Percentiles rank a stretch among this genome's conserved stretches.
These are phyloP conservation scores for Odontomyia ornata DNA, from an alignment of 2,888 invertebrate genomes.

Conservation along the genomic window DNA sequence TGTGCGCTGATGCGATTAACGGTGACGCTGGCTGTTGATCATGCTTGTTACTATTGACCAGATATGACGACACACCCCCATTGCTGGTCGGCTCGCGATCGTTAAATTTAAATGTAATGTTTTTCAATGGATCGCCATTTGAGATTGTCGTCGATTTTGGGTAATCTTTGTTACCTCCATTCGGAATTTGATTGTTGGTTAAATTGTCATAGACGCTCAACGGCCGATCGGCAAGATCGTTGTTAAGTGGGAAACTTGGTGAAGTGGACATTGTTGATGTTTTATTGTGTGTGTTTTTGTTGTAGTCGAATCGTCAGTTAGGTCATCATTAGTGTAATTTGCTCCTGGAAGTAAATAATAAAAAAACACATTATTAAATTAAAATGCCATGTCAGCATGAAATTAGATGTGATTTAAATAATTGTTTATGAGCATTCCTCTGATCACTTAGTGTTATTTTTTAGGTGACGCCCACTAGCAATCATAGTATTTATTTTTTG, in stretches of 20 bases:
- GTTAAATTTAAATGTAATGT: slow-evolving; percentile 49
- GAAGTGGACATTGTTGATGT: slow-evolving; percentile 34
- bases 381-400: too few species aligned
- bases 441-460: neutral
- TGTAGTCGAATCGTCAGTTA: slow-evolving; percentile 26
- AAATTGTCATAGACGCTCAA: slow-evolving; percentile 63
- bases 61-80: neutral
- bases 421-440: neutral
- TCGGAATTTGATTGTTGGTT: slow-evolving; percentile 45
- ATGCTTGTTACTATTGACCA: neutral
- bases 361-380: neutral
- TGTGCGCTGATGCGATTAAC: neutral
- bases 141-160: slow-evolving; percentile 27
- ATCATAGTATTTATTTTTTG: too few species aligned
- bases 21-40: slow-evolving; percentile 5
- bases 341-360: neutral
- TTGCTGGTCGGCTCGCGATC: slow-evolving; percentile 38
- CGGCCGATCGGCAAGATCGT: slow-evolving; percentile 59
- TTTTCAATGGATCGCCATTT: slow-evolving; percentile 47
- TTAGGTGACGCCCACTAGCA: too few species aligned
- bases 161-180: slow-evolving; percentile 33
- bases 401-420: slow-evolving; percentile 1
- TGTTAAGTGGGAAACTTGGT: slow-evolving; percentile 33
- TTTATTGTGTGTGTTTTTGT: neutral
- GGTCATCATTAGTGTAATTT: slow-evolving; percentile 7